Evolutionary conservation across 2,113 vertebrate genomes (phyloP).

Genomic region (Urocolius indicus): DNA sequence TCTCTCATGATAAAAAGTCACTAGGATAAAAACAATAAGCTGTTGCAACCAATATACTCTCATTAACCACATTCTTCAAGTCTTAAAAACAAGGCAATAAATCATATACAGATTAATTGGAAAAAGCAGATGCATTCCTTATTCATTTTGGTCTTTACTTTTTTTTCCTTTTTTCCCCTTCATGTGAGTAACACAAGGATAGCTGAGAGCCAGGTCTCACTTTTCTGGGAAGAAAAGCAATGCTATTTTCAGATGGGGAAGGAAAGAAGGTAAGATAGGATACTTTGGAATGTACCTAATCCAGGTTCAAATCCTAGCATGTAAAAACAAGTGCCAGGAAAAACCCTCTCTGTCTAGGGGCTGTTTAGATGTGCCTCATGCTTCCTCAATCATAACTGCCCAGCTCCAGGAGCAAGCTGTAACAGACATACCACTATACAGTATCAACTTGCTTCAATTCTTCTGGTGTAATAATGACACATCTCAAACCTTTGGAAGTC

Average conservation of each 20-base stretch:
- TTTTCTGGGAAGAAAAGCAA: not conserved
- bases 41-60: not conserved
- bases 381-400: not conserved
- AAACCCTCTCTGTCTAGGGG: not conserved
- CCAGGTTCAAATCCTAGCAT: not conserved
- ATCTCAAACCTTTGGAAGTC: not conserved
- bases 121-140: not conserved
- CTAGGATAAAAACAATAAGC: constrained; percentile 31
- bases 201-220: not conserved
- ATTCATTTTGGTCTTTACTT: not conserved
- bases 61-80: not conserved
- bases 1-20: not conserved
- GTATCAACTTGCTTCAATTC: not conserved
- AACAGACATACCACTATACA: not conserved
- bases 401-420: not conserved
- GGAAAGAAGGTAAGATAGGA: not conserved
- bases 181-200: not conserved
- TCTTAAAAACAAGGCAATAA: constrained; percentile 19
- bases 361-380: not conserved
- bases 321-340: not conserved
- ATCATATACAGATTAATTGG: constrained; percentile 7
- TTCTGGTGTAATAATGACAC: not conserved
- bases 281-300: not conserved
- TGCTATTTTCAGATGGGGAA: not conserved
- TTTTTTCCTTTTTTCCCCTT: not conserved